Evolutionary conservation across 1,140 invertebrate species (phyloP).

Genomic region (Orchesella cincta): DNA sequence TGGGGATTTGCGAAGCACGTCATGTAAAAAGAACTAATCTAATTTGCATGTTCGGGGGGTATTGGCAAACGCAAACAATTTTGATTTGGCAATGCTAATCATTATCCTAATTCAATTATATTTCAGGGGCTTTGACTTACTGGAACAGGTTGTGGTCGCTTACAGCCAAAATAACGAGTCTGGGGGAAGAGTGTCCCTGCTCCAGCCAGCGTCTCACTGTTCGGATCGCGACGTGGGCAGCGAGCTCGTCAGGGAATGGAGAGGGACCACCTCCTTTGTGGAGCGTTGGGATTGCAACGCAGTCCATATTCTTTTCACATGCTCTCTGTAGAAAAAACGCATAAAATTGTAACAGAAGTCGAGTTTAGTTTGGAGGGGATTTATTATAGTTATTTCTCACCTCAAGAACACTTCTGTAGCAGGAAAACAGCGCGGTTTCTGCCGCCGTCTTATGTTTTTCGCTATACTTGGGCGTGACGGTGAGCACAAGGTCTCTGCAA

Average conservation of each 20-base stretch:
- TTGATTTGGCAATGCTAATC: neutral
- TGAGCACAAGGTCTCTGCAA: constrained; percentile 47
- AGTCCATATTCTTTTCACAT: constrained; percentile 45
- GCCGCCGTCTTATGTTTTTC: constrained; percentile 43
- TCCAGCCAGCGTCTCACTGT: constrained; percentile 50
- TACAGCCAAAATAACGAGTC: constrained; percentile 46
- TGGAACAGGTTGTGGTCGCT: constrained; percentile 44
- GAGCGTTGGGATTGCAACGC: constrained; percentile 42
- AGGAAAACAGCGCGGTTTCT: constrained; percentile 47
- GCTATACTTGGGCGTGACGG: constrained; percentile 45
- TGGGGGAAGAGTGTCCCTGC: constrained; percentile 45
- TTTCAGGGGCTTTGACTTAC: constrained; percentile 31
- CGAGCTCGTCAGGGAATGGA: constrained; percentile 47
- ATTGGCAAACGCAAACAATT: too few relatives aligned
- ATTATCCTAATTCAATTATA: neutral
- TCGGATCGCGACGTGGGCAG: constrained; percentile 45
- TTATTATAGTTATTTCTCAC: constrained; percentile 28
- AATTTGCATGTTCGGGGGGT: too few relatives aligned
- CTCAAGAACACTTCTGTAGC: constrained; percentile 49
- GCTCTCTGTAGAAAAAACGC: constrained; percentile 41
- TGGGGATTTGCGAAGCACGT: too few relatives aligned
- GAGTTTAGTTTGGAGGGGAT: neutral
- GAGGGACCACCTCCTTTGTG: constrained; percentile 32
- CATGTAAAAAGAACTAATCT: too few relatives aligned
- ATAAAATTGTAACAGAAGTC: neutral